Evolutionary conservation across 2,797 vertebrate species (phyloP).

Genomic region (Hydrocynus forskahlii): DNA sequence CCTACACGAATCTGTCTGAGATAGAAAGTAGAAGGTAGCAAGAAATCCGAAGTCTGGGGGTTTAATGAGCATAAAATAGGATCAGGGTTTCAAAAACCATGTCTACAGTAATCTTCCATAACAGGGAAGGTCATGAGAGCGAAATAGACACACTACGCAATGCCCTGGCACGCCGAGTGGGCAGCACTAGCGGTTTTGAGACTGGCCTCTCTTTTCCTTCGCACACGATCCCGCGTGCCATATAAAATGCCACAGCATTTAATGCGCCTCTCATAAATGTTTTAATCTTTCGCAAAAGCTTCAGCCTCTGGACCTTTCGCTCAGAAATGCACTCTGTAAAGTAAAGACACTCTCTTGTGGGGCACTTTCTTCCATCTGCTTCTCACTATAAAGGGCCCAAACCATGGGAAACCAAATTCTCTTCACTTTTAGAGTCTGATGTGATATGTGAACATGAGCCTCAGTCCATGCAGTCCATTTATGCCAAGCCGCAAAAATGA

Average conservation of each 20-base stretch:
- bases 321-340: conserved; percentile 20
- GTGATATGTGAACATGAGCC: too few relatives aligned
- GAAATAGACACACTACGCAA: neutral
- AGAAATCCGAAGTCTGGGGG: too few relatives aligned
- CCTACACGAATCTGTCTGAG: conserved; percentile 20
- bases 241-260: conserved; percentile 21
- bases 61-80: conserved; percentile 27
- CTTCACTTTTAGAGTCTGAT: too few relatives aligned
- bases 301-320: conserved; percentile 14
- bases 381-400: neutral
- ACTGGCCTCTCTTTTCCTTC: neutral
- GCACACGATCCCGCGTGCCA: neutral
- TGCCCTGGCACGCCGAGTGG: conserved; percentile 2
- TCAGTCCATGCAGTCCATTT: too few relatives aligned
- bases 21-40: too few relatives aligned
- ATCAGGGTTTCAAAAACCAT: conserved; percentile 1
- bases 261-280: conserved; percentile 21
- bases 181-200: neutral
- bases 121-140: neutral
- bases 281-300: conserved; percentile 22
- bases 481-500: too few relatives aligned
- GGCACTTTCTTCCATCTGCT: neutral
- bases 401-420: too few relatives aligned
- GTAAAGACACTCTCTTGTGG: neutral
- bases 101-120: neutral